Evolutionary conservation across 2,113 vertebrate species (phyloP).

Genomic region (Bombycilla garrulus): DNA sequence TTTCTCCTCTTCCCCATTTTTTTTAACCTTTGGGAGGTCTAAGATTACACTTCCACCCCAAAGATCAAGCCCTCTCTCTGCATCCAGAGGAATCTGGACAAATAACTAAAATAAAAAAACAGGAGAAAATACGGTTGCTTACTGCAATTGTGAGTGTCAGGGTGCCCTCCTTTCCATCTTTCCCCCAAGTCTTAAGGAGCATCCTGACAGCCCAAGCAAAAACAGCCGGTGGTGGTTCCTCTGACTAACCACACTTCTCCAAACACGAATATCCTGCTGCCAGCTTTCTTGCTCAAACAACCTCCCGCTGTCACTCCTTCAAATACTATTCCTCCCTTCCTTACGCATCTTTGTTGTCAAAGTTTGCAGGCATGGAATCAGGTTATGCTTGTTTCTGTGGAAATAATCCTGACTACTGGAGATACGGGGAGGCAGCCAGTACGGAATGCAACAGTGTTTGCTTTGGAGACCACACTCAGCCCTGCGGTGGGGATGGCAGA

Average conservation of each 20-base stretch:
- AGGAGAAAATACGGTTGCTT: not conserved
- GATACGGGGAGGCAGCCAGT: slow-evolving; percentile 83
- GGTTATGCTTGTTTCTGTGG: slow-evolving; percentile 97
- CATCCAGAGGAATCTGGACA: not conserved
- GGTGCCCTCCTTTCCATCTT: not conserved
- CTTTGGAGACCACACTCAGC: slow-evolving; percentile 95
- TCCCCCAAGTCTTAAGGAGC: not conserved
- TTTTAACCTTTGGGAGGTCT: not conserved
- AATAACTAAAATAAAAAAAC: not conserved
- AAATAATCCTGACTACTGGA: slow-evolving; percentile 87
- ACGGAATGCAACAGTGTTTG: slow-evolving; percentile 96
- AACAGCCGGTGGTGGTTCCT: not conserved
- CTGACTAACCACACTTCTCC: not conserved
- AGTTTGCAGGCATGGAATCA: slow-evolving; percentile 97
- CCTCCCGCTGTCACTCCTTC: not conserved
- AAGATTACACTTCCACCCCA: not conserved
- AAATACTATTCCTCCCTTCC: not conserved
- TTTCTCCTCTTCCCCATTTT: not conserved
- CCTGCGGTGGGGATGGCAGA: slow-evolving; percentile 94
- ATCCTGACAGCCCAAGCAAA: not conserved
- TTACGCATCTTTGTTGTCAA: slow-evolving; percentile 57
- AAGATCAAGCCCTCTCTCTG: not conserved
- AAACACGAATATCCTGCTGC: not conserved
- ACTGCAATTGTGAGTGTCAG: not conserved
- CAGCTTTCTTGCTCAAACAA: not conserved